Evolutionary conservation across 2,888 invertebrate genomes (phyloP).

Genomic region (Rhaphigaster nebulosa): DNA sequence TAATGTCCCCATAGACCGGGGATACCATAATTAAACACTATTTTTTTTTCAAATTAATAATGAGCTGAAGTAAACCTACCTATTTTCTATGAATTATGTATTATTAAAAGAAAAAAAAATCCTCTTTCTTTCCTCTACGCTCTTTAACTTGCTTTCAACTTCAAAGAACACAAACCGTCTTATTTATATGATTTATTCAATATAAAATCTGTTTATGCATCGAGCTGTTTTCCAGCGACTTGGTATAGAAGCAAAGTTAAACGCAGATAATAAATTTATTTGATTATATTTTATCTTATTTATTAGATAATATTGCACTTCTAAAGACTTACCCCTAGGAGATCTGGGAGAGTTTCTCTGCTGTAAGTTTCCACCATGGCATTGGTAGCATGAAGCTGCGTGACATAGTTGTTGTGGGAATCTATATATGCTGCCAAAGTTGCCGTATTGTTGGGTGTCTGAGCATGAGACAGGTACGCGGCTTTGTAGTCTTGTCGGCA

Average conservation of each 20-base stretch:
- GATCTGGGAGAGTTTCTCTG: constrained; percentile 85
- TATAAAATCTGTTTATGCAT: too few species aligned
- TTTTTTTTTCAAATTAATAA: too few species aligned
- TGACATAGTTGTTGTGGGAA: constrained; percentile 93
- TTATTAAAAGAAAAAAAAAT: not conserved
- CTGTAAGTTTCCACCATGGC: constrained; percentile 93
- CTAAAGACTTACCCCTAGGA: constrained; percentile 77
- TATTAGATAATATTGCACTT: not conserved
- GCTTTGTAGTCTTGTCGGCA: constrained; percentile 90
- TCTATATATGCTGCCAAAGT: constrained; percentile 82
- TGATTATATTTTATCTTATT: too few species aligned
- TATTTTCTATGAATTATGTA: too few species aligned
- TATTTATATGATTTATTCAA: too few species aligned
- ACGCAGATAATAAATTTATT: too few species aligned
- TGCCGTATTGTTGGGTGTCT: constrained; percentile 74
- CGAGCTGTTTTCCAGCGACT: too few species aligned
- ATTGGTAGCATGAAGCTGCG: constrained; percentile 92
- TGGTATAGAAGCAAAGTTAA: too few species aligned
- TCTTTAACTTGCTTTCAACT: not conserved
- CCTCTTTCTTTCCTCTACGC: not conserved
- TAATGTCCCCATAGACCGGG: too few species aligned
- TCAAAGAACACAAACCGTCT: too few species aligned
- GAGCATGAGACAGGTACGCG: constrained; percentile 84
- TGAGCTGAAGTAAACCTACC: not conserved
- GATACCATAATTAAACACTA: too few species aligned